Conservation (phyloP, 2,797 vertebrate species). For the Pseudochaenichthys georgianus region DNA sequence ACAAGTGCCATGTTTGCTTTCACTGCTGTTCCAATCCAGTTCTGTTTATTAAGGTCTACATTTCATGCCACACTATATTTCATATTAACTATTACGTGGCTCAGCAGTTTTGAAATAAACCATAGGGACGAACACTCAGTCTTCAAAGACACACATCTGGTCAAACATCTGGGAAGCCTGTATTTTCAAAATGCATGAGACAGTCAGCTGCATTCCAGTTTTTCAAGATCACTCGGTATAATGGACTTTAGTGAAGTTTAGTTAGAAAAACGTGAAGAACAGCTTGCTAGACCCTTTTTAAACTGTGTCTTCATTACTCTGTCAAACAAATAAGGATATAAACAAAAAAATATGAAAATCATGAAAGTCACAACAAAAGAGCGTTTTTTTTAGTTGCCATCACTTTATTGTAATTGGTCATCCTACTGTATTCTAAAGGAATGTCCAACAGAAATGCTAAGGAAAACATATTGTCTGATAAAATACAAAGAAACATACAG, state of each 20-base stretch:
- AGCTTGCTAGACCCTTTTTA: not conserved
- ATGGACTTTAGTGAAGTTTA: not conserved
- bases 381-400: not conserved
- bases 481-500: not conserved
- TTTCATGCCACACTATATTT: slow-evolving; percentile 31
- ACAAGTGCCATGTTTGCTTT: slow-evolving; percentile 37
- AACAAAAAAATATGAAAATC: not conserved
- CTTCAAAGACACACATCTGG: slow-evolving; percentile 25
- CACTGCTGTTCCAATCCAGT: slow-evolving; percentile 3
- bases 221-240: not conserved
- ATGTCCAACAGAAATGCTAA: not conserved
- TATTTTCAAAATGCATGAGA: not conserved
- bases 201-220: not conserved
- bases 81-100: slow-evolving; percentile 15
- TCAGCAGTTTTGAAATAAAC: slow-evolving; percentile 25
- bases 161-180: slow-evolving; percentile 20
- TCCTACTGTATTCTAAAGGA: not conserved
- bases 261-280: not conserved
- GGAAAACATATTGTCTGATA: not conserved
- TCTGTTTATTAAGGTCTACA: slow-evolving; percentile 18
- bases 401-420: not conserved
- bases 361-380: not conserved
- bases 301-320: not conserved
- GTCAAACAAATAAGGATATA: not conserved
- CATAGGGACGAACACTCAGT: not conserved